Evolutionary conservation across 2,888 invertebrate species (phyloP), one percentile per base, ranked within the genome.

Genomic region (Cosmia pyralina): DNA sequence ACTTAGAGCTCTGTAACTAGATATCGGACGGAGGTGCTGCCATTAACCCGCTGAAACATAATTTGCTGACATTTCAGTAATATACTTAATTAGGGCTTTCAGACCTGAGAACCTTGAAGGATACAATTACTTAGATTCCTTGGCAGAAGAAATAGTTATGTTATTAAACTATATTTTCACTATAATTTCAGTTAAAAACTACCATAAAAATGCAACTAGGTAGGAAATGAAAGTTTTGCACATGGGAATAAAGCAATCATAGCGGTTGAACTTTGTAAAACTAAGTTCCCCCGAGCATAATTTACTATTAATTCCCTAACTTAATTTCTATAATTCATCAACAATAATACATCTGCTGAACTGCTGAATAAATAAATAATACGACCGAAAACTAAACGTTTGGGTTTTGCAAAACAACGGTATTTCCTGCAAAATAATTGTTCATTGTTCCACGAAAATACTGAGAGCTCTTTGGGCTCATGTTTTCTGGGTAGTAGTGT

Each of bases 1-100:
- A 79, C 77, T 79, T 79, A 82, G 72, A 75, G 64, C 76, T 69
- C 53, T 60, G 83, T 77, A 77, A 85, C 72, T 62, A 69, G 72
- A 85, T 84, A 82, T 67, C 53, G 22, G 53, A 60, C 53, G 22
- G 53, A 60, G 72, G 22, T 50, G 38, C 52, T 71, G 48, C 74
- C 70, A 72, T 82, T 82, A 84, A 70, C 60, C 58, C 38, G n/a
- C 55, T 69, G 63, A 15, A 76, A 69, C 64, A 71, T 58, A 59
- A 75, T 79, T 83, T 75, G 38, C 64, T 67, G 65, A 65, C 38
- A 59, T 79, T 79, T 69, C 58, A 52, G 58, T 66, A 59, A 71
- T 77, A 58, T 52, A 44, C 48, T 80, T 75, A 63, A 64, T 77
- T 63, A 80, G 52, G 38, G 63, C 65, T 81, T 79, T 69, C 17